These are phyloP conservation scores for Linhomoeus sp. DNA, from an alignment of 2,888 invertebrate species.

Conservation along the genomic window DNA sequence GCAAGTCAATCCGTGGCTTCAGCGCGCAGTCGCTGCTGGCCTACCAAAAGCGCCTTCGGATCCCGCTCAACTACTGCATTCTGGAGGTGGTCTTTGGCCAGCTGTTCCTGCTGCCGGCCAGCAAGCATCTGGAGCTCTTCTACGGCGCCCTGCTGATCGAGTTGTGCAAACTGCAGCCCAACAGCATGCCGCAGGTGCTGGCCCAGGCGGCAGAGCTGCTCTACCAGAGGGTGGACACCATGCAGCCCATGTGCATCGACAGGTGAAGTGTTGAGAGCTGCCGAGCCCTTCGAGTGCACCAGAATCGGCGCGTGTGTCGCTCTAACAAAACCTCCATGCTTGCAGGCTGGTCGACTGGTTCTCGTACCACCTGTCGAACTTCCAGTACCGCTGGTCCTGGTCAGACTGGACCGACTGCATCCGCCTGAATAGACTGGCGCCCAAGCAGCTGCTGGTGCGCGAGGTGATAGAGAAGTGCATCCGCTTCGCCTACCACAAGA, in stretches of 20 bases:
- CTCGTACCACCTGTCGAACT: conserved; percentile 91
- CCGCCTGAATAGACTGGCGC: conserved; percentile 38
- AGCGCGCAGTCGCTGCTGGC: conserved; percentile 69
- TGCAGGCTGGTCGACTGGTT: conserved; percentile 85
- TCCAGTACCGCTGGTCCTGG: conserved; percentile 98
- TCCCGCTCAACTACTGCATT: conserved; percentile 90
- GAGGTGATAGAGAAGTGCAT: conserved; percentile 58
- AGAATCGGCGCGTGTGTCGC: too few relatives aligned
- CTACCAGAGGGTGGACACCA: conserved; percentile 80
- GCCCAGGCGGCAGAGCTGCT: conserved; percentile 94
- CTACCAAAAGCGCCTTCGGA: conserved; percentile 60
- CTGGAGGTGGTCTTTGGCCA: conserved; percentile 82
- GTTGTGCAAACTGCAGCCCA: conserved; percentile 82
- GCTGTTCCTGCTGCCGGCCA: conserved; percentile 70
- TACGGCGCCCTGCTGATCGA: conserved; percentile 90
- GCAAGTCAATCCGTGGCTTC: conserved; percentile 9
- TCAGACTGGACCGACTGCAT: conserved; percentile 34
- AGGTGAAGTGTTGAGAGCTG: conserved; percentile 37
- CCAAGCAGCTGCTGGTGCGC: conserved; percentile 75
- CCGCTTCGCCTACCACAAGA: conserved; percentile 65
- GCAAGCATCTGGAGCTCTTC: conserved; percentile 68
- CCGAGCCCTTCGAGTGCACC: too few relatives aligned
- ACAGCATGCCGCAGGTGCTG: conserved; percentile 75
- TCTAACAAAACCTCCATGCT: too few relatives aligned
- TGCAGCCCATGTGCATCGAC: conserved; percentile 91